Evolutionary conservation across 1,140 invertebrate species (phyloP).

Genomic region (Danaus melanippus): DNA sequence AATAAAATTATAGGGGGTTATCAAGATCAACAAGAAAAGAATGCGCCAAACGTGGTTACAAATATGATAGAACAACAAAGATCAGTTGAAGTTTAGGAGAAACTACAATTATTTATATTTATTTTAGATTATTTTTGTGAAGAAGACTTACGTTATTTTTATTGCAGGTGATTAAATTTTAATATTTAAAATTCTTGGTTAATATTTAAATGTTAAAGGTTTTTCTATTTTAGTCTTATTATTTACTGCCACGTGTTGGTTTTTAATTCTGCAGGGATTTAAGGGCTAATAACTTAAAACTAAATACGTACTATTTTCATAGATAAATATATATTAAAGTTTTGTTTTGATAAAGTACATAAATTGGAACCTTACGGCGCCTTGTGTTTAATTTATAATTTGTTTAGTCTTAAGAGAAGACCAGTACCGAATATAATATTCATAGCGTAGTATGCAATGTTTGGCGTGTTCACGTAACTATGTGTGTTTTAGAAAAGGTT

Average conservation of each 20-base stretch:
- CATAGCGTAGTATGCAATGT: constrained; percentile 19
- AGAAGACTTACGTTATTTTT: constrained; percentile 9
- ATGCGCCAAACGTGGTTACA: constrained; percentile 35
- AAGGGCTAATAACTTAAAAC: constrained; percentile 9
- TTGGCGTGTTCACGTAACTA: not conserved
- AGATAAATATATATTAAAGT: not conserved
- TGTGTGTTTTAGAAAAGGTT: constrained; percentile 9
- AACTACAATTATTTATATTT: no score
- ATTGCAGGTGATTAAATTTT: constrained; percentile 1
- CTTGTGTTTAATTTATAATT: constrained; percentile 18
- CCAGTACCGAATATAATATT: constrained; percentile 62
- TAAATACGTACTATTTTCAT: constrained; percentile 12
- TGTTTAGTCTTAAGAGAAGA: constrained; percentile 23
- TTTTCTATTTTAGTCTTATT: constrained; percentile 26
- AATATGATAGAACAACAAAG: constrained; percentile 51
- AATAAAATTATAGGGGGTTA: constrained; percentile 59
- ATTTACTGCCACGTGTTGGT: constrained; percentile 1
- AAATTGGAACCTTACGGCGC: constrained; percentile 4
- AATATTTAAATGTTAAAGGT: constrained; percentile 17
- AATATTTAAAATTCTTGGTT: constrained; percentile 11
- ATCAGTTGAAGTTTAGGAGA: constrained; percentile 31
- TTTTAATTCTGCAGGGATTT: not conserved
- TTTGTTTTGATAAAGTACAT: constrained; percentile 2
- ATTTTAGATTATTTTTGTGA: constrained; percentile 4
- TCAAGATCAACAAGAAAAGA: constrained; percentile 27